These are phyloP conservation scores for Acrobasis consociella DNA, from an alignment of 2,888 invertebrate genomes.

Conservation along the genomic window DNA sequence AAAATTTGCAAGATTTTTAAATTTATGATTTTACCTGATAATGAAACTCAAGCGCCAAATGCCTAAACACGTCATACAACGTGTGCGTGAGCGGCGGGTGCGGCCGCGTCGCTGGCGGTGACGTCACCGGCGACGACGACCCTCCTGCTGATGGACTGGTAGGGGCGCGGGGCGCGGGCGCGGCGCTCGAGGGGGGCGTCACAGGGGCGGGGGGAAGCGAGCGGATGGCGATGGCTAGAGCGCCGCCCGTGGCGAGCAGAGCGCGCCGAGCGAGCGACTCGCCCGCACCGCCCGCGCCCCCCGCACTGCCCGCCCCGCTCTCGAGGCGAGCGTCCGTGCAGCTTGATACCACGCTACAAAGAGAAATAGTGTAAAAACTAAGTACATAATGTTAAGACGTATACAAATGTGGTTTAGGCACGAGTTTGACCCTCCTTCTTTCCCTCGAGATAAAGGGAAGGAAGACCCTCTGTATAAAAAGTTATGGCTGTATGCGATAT, in stretches of 20 bases:
- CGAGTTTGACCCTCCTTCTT: too few species aligned
- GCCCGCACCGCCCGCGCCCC: slow-evolving; percentile 91
- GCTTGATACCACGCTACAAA: slow-evolving; percentile 61
- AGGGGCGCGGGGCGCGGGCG: slow-evolving; percentile 55
- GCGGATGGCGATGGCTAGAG: slow-evolving; percentile 59
- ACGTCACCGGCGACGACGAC: slow-evolving; percentile 16
- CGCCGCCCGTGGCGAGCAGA: slow-evolving; percentile 85
- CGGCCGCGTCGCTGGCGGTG: slow-evolving; percentile 40
- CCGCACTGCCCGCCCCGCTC: slow-evolving; percentile 90
- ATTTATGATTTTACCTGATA: slow-evolving; percentile 51
- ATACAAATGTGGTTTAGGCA: too few species aligned
- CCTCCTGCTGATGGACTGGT: slow-evolving; percentile 26
- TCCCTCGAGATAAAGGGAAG: too few species aligned
- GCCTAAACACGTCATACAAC: slow-evolving; percentile 71
- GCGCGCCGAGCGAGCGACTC: slow-evolving; percentile 88
- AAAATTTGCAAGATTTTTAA: too few species aligned
- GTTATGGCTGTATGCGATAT: too few species aligned
- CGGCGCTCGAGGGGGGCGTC: slow-evolving; percentile 26
- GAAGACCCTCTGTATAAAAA: too few species aligned
- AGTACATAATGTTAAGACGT: too few species aligned
- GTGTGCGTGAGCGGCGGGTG: slow-evolving; percentile 69
- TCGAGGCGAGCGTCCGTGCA: slow-evolving; percentile 86
- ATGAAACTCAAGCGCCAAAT: slow-evolving; percentile 78
- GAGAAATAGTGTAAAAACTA: neutral
- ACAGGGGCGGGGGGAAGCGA: slow-evolving; percentile 33